Evolutionary conservation across 2,797 vertebrate species (phyloP), one percentile per base, ranked within the genome.

Genomic region (Tinamus major): DNA sequence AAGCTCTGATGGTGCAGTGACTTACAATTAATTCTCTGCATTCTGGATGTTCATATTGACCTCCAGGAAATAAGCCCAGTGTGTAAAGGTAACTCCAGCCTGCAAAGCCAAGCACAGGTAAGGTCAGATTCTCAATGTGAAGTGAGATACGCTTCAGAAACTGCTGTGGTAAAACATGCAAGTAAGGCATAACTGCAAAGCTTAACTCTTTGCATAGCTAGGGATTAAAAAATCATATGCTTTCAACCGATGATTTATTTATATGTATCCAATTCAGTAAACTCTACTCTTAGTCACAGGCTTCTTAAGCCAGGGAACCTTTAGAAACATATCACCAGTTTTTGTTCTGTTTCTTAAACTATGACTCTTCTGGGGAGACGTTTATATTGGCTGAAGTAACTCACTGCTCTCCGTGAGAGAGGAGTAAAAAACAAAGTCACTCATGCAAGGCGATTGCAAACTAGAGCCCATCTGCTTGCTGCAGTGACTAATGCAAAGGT

Each of bases 231-330:
- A 72, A 83, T 63, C 6, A 26, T 35, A 23, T 35, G 46, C 58
- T 90, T 72, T 88, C 85, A 88, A 61, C 23, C 75, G 75, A 62
- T 85, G 67, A 78, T 89, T 82, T 93, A 51, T 92, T 92, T 94
- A 77, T n/a, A 89, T 62, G 18, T 71, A 33, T 59, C 64, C 55
- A 44, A 1, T 75, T 91, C 78, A 92, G 63, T 79, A 59, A 33
- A 62, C 56, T 82, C 64, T 46, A 23, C 61, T 0, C 0, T 88
- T 56, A 71, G 37, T 71, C 41, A 71, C 75, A 51, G 68, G 68
- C 78, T 93, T 94, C 72, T 85, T 78, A 79, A 88, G 76, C 53
- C 49, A 39, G 70, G 56, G 51, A 67, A 11, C 53, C 53, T 92
- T 77, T 65, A 70, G 77, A 75, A 94, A 82, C 70, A 39, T 1